Base-by-base conservation (phyloP, 2,113 vertebrate species). In the Ivindomyrus marchei region DNA sequence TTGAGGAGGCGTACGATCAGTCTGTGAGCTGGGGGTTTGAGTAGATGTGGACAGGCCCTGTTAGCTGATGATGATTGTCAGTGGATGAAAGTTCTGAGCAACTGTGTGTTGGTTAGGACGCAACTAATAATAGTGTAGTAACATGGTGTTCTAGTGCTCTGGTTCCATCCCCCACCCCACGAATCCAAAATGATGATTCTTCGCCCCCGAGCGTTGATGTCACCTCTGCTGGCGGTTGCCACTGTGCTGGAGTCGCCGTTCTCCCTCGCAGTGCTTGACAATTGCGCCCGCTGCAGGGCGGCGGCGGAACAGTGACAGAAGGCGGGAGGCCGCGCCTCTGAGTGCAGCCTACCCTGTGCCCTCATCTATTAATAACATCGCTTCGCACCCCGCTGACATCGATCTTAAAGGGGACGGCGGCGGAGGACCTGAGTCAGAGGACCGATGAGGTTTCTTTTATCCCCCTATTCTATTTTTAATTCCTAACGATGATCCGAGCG, bases 311-410 rank as follows among this genome's bases (percentile, higher is more conserved):
- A 39, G 15, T 13, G 31, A 46, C 19, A 47, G 83, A 85, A 47
- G 83, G 45, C 21, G 19, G 42, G 24, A n/a, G 39, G 45, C 21
- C 83, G 42, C 45, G 3, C 4, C 17, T 21, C 17, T 9, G 39
- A 17, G 42, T 11, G 70, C 70, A 6, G 70, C 36, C 27, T 39
- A 77, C 92, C 86, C 90, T 86, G 92, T 91, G 88, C 93, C 92
- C 92, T 89, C 19, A 91, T 89, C 91, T 94, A 92, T 94, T 93
- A 93, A 89, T 91, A 94, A 92, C 87, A 31, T 89, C 5, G 85
- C 92, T 90, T 91, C 89, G 92, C 87, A 56, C 88, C 50, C 50
- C 9, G 90, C 90, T 90, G 88, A 91, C 91, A 58, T 91, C 84
- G 47, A 42, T 91, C 89, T 84, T 88, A 2, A 93, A 47, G 45